Conservation (phyloP, 2,888 invertebrate species). For the Torymus auratus region DNA sequence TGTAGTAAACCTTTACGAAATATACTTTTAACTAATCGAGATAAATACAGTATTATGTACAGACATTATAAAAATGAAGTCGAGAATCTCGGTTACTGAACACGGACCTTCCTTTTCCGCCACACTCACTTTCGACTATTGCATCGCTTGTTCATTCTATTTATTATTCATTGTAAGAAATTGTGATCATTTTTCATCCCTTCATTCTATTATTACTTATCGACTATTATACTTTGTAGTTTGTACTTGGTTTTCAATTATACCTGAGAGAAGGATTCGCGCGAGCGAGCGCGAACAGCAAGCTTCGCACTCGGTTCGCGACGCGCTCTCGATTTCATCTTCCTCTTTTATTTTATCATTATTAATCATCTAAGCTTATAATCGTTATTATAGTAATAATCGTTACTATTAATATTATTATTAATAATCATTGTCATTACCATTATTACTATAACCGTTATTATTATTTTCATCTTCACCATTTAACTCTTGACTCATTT, state of each 20-base stretch:
- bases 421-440: conserved; percentile 37
- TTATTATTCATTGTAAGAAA: conserved; percentile 61
- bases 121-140: conserved; percentile 69
- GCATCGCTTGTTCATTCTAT: conserved; percentile 66
- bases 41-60: conserved; percentile 33
- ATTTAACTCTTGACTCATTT: conserved; percentile 53
- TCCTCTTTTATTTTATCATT: conserved; percentile 20
- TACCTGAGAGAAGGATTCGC: conserved; percentile 71
- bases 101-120: conserved; percentile 62
- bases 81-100: conserved; percentile 56
- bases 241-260: conserved; percentile 75
- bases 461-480: conserved; percentile 27
- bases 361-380: conserved; percentile 27
- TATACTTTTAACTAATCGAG: conserved; percentile 15
- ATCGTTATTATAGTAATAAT: conserved; percentile 45
- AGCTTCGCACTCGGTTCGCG: conserved; percentile 19
- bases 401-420: conserved; percentile 43
- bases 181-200: conserved; percentile 44
- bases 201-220: conserved; percentile 67
- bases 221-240: conserved; percentile 76
- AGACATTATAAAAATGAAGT: conserved; percentile 46
- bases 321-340: conserved; percentile 49
- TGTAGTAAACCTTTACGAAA: conserved; percentile 15
- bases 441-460: conserved; percentile 48
- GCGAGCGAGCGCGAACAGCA: conserved; percentile 30